phyloP scores from a whole-genome alignment of 2,888 invertebrate species.

The Chirona hameri region DNA sequence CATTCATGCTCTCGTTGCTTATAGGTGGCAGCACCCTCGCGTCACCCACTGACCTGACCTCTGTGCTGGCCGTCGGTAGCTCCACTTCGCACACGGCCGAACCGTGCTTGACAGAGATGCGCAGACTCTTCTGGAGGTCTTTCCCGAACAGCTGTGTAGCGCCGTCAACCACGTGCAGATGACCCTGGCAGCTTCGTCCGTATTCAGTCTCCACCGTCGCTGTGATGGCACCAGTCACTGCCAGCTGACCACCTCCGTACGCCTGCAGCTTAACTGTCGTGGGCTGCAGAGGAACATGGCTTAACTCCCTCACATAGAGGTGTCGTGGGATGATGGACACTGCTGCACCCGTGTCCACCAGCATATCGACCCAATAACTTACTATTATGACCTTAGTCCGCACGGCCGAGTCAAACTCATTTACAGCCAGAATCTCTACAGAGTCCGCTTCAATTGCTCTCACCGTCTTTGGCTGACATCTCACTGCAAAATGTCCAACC shows the following conservation, averaged over 20 bases:
- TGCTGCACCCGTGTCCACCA: not conserved
- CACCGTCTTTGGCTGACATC: not conserved
- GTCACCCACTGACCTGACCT: not conserved
- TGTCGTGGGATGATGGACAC: not conserved
- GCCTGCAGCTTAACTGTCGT: no score
- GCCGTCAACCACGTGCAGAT: no score
- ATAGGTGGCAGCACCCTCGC: no score
- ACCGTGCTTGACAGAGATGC: not conserved
- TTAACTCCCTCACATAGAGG: no score
- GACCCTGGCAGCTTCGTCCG: no score
- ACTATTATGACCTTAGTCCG: not conserved
- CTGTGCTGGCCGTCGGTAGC: not conserved
- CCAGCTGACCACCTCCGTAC: no score
- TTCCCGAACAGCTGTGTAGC: not conserved
- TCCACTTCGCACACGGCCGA: not conserved
- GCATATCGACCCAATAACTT: not conserved
- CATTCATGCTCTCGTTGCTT: not conserved
- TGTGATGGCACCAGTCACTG: no score
- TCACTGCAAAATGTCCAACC: no score
- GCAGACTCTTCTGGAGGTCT: not conserved
- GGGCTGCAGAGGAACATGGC: no score
- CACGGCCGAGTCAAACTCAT: not conserved
- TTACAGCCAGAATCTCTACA: not conserved
- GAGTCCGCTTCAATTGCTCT: not conserved
- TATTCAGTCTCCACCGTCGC: no score